phyloP scores from a whole-genome alignment of 53 echinoderm and acorn worm species.

The Astropecten irregularis region DNA sequence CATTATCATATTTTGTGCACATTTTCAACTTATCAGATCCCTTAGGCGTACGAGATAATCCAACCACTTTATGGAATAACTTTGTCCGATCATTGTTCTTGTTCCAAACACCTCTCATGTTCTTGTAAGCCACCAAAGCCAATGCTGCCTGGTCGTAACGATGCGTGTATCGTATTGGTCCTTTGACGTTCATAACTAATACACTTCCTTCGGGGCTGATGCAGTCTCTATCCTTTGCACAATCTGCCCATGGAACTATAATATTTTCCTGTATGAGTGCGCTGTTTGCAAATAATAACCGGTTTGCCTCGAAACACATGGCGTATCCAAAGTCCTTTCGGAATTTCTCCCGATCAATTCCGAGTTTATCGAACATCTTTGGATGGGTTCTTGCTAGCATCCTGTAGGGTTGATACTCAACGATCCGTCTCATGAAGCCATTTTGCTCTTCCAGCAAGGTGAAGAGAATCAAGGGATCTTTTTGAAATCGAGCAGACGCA shows the following conservation, averaged over 20 bases:
- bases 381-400: constrained; percentile 7
- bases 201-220: not conserved
- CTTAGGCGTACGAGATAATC: not conserved
- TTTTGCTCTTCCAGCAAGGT: not conserved
- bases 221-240: not conserved
- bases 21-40: not conserved
- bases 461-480: constrained; percentile 4
- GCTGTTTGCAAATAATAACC: constrained; percentile 5
- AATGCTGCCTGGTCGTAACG: not conserved
- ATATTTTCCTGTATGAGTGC: not conserved
- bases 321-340: not conserved
- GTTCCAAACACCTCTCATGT: not conserved
- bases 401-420: not conserved
- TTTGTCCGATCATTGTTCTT: not conserved
- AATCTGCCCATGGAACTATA: constrained; percentile 10
- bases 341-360: not conserved
- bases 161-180: not conserved
- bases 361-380: constrained; percentile 5
- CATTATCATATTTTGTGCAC: too few relatives aligned
- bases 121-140: not conserved
- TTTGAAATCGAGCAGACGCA: not conserved
- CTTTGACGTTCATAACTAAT: not conserved
- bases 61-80: not conserved
- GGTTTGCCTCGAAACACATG: constrained; percentile 23
- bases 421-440: constrained; percentile 20